phyloP scores from a whole-genome alignment of 2,113 vertebrate species.

The Corvus cornix region DNA sequence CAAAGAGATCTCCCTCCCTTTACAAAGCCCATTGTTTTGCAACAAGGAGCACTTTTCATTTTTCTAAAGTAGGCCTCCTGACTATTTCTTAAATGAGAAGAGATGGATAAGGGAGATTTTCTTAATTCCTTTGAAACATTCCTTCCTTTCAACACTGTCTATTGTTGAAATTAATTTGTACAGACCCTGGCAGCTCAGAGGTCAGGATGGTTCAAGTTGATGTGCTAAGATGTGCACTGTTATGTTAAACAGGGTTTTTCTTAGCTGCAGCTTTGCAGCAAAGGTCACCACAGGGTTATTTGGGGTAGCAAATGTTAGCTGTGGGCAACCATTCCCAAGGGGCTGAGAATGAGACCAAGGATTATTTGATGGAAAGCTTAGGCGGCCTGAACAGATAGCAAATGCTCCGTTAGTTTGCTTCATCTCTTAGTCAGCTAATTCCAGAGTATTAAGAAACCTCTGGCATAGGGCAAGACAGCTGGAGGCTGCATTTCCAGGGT shows the following conservation, averaged over 20 bases:
- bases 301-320: constrained; percentile 46
- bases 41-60: constrained; percentile 52
- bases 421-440: constrained; percentile 55
- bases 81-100: constrained; percentile 51
- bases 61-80: constrained; percentile 51
- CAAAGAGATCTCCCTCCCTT: neutral
- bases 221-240: constrained; percentile 57
- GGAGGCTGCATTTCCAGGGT: constrained; percentile 41
- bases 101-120: constrained; percentile 43
- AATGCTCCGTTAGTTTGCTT: constrained; percentile 8
- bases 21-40: constrained; percentile 30
- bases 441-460: constrained; percentile 30
- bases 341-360: constrained; percentile 13
- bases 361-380: constrained; percentile 37
- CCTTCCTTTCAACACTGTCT: constrained; percentile 46
- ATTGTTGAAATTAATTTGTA: constrained; percentile 56
- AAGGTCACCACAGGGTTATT: constrained; percentile 45
- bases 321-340: constrained; percentile 45
- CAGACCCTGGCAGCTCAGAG: constrained; percentile 43
- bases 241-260: constrained; percentile 68
- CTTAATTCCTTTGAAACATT: constrained; percentile 62
- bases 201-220: constrained; percentile 42
- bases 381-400: neutral
- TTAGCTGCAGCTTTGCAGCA: constrained; percentile 13
- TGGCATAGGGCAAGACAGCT: constrained; percentile 28